Evolutionary conservation across 1,140 invertebrate genomes (phyloP), one percentile per base, ranked within the genome.

Genomic region (Brachionus koreanus): DNA sequence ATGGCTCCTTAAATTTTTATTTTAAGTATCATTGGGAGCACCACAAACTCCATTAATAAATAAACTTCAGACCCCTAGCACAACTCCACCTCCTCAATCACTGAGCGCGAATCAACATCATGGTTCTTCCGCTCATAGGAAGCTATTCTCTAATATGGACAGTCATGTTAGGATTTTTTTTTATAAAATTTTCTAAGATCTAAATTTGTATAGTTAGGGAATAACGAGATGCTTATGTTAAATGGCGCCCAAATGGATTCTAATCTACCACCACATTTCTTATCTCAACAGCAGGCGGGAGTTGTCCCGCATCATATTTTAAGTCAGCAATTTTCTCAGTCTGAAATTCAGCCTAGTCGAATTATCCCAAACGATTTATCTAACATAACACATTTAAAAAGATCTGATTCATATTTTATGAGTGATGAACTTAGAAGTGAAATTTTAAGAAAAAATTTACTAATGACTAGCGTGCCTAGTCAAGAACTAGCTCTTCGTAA

Each of bases 371-470:
- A 49, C 39, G 76, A 79, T 65, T 43, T 79, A 23, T 57, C 76
- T 6, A 79, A 79, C 39, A 63, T 79, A 37, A 65, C 61, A n/a
- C 49, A 79, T 61, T 42, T 79, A 10, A 79, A 79, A 65, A 25
- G 76, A 61, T 79, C 76, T 65, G 61, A 79, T 10, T 79, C 79
- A 10, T 82, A 82, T 37, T 82, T 82, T 16, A 82, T 82, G 79
- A 82, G 79, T 52, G 61, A 82, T 69, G 79, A 82, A 9, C 35
- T 82, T 9, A 65, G 79, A 52, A 82, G 57, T 46, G 79, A 82
- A 49, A 65, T 82, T 39, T 37, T 82, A 23, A 43, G 79, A 25
- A 65, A 65, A 65, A 82, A 82, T 82, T 57, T 65, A 19, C n/a
- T 82, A 12, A 13, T n/a, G 16, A 43, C 43, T 12, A 46, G 7